These are phyloP conservation scores for Diabrotica undecimpunctata DNA, from an alignment of 1,140 invertebrate genomes.

Conservation along the genomic window DNA sequence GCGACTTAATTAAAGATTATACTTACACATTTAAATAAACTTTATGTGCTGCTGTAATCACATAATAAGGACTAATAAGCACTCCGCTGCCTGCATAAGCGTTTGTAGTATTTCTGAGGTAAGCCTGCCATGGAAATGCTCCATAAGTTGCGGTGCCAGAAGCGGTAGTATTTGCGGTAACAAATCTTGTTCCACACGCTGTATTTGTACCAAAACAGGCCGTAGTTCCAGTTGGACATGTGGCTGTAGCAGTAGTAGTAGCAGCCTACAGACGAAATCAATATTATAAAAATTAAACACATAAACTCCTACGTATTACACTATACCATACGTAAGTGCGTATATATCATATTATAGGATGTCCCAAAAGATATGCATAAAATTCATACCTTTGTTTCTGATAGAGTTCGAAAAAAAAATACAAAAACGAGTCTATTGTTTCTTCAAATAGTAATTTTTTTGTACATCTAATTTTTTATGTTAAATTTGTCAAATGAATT, in stretches of 20 bases:
- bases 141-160: conserved; percentile 30
- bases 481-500: too few relatives aligned
- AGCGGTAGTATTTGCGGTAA: conserved; percentile 20
- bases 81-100: conserved; percentile 40
- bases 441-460: too few relatives aligned
- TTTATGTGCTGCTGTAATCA: conserved; percentile 46
- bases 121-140: conserved; percentile 43
- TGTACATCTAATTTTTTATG: too few relatives aligned
- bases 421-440: too few relatives aligned
- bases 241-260: neutral
- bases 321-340: neutral
- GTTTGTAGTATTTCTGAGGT: conserved; percentile 36
- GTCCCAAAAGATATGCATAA: too few relatives aligned
- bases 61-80: conserved; percentile 36
- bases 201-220: conserved; percentile 25
- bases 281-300: neutral
- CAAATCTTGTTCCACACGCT: conserved; percentile 32
- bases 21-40: conserved; percentile 34
- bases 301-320: neutral
- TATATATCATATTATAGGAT: too few relatives aligned
- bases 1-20: neutral
- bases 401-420: too few relatives aligned
- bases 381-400: too few relatives aligned
- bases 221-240: conserved; percentile 31
- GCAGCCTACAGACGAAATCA: neutral